Evolutionary conservation across 2,113 vertebrate genomes (phyloP).

Genomic region (Sylvicapra grimmia): DNA sequence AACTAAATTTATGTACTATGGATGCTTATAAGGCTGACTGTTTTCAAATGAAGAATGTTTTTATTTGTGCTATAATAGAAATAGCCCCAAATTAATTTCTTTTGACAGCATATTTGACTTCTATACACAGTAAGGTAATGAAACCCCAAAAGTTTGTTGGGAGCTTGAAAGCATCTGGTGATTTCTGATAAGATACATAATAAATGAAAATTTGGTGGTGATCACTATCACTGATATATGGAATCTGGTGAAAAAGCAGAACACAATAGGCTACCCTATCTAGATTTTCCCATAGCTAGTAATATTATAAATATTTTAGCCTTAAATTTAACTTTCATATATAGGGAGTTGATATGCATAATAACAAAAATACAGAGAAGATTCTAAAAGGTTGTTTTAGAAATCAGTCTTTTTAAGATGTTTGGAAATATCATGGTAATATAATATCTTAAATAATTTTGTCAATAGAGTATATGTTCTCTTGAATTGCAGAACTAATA

Average conservation of each 20-base stretch:
- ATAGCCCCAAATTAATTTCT: neutral
- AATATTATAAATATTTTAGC: neutral
- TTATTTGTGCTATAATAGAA: constrained; percentile 32
- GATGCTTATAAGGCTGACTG: neutral
- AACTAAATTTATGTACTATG: constrained; percentile 72
- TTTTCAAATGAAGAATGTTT: constrained; percentile 1
- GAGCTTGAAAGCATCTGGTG: neutral
- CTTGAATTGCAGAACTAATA: neutral
- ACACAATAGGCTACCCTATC: neutral
- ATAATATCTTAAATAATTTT: neutral
- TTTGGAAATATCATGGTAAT: neutral
- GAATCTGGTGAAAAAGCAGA: neutral
- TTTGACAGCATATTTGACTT: neutral
- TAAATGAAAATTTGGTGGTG: constrained; percentile 12
- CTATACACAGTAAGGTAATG: neutral
- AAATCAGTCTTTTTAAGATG: neutral
- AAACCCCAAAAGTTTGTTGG: neutral
- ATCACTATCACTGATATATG: neutral
- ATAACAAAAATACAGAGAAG: neutral
- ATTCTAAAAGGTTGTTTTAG: constrained; percentile 26
- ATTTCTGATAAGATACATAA: constrained; percentile 24
- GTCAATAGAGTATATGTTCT: neutral
- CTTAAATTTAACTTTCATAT: constrained; percentile 21
- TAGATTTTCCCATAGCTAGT: neutral
- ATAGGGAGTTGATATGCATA: neutral